Base-by-base conservation (phyloP, 1,140 invertebrate genomes). In the Papilio machaon region DNA sequence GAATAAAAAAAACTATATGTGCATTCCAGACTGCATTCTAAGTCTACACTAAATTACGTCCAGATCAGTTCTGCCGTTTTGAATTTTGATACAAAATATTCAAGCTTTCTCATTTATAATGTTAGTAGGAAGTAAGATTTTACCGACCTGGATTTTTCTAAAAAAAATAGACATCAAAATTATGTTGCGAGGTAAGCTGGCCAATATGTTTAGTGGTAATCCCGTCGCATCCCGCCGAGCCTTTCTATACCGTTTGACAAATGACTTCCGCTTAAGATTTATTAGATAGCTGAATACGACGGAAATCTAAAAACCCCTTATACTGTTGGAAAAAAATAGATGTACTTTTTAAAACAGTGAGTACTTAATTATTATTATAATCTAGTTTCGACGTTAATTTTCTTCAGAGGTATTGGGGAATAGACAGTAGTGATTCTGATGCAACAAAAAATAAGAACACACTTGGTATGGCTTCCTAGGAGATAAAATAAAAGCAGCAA, bases 191-290 rank as follows among this genome's bases (percentile, higher is more conserved):
- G 75, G 8, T 78, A 78, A 78, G 75, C 75, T 60, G 75, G 58
- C 75, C 52, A 78, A 78, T 78, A 78, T 58, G 75, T 78, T 78
- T 78, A 60, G 30, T 43, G 13, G 49, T 60, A 60, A 78, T 78
- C 75, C 75, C 49, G 35, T 78, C 35, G 75, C 30, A 78, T 58
- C 35, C 73, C 47, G 43, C 15, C 23, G 75, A 78, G 75, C 49
- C 75, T 78, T 78, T 78, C 49, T 54, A 54, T 78, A 15, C 35
- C 75, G 35, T 54, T 60, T 78, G 76, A 78, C 76, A 78, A 78
- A 78, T 78, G 52, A 52, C 76, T 60, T 78, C 52, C 38, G 76
- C 76, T 19, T 11, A 58, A 78, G 52, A 78, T 58, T 78, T 78
- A 78, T 60, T 35, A 70, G 64, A 70, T 70, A 70, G 64, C 64